Base-by-base conservation (phyloP, 1,140 invertebrate genomes). In the Tribolium madens region DNA sequence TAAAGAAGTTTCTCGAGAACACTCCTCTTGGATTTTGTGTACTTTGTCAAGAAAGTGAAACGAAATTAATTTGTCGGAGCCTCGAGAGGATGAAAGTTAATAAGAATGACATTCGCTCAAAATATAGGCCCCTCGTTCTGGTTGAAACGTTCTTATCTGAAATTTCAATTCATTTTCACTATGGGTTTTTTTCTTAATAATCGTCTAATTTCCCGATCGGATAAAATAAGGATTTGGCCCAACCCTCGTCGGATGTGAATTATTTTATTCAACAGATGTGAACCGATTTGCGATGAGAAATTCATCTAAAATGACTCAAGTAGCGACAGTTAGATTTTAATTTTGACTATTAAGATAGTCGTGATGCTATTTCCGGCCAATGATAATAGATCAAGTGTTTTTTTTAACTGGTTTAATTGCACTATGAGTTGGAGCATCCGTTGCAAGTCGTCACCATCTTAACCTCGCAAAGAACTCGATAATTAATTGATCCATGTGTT, bases 351-450 rank as follows among this genome's bases (percentile, higher is more conserved):
- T 26, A 60, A 7, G 17, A 21, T 10, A n/a, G 12, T 64, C 57
- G 26, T 57, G 52, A 21, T n/a, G 57, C 5, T 64, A 33, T 64
- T 64, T 64, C 57, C 57, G 57, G 57, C 57, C 57, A 21, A 57
- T 18, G 17, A 64, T 33, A 64, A 64, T 64, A 64, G 21, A 64
- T 64, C 57, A 64, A 64, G 57, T 64, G 26, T 64, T 33, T 64
- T 64, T 64, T 12, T 64, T 26, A 21, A n/a, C 26, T 26, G 31
- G 18, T 64, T 50, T 64, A 64, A 64, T 64, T 64, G 57, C 57
- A 60, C 21, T 60, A 9, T 21, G 14, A 60, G 53, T 21, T 26
- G 9, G 17, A 26, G 53, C 53, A 3, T 60, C 53, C 53, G 57
- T 64, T 15, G 57, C 10, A 7, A 15, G 48, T 50, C 48, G 12